These are phyloP conservation scores for Melanotaenia parkinsoni DNA, from an alignment of 2,797 vertebrate species.

Conservation along the genomic window DNA sequence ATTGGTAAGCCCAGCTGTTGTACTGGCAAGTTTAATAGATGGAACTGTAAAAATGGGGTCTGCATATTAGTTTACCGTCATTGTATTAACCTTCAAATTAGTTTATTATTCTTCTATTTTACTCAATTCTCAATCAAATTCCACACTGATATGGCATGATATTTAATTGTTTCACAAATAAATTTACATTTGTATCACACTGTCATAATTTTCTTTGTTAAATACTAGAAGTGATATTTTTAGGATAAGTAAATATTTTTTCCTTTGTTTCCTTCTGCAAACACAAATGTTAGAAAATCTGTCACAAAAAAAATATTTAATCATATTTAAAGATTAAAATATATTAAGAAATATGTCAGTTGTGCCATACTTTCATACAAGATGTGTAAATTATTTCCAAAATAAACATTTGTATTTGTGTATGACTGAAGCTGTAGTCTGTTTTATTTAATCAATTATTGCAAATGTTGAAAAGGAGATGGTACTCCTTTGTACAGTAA, in stretches of 20 bases:
- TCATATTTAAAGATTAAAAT: constrained; percentile 21
- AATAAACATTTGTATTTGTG: constrained; percentile 79
- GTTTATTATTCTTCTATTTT: constrained; percentile 25
- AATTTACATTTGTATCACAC: constrained; percentile 23
- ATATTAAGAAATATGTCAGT: constrained; percentile 7
- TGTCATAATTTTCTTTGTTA: constrained; percentile 18
- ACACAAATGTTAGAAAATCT: constrained; percentile 23
- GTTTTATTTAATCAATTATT: constrained; percentile 1
- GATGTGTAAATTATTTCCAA: constrained; percentile 73
- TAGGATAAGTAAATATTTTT: constrained; percentile 6
- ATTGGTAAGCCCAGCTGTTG: background rate
- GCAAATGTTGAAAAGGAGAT: background rate
- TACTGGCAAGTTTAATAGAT: constrained; percentile 2
- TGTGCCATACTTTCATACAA: constrained; percentile 57
- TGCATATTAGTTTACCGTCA: constrained; percentile 6
- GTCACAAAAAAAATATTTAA: constrained; percentile 17
- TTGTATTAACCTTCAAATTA: constrained; percentile 6
- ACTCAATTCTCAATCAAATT: background rate
- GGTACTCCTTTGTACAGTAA: background rate
- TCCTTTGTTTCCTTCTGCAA: constrained; percentile 16
- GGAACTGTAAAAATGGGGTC: constrained; percentile 3
- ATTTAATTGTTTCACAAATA: background rate
- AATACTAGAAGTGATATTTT: constrained; percentile 30
- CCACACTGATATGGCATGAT: background rate
- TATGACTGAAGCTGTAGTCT: constrained; percentile 19